phyloP scores from a whole-genome alignment of 2,797 vertebrate species.

The Oceanodroma leucorhoa region DNA sequence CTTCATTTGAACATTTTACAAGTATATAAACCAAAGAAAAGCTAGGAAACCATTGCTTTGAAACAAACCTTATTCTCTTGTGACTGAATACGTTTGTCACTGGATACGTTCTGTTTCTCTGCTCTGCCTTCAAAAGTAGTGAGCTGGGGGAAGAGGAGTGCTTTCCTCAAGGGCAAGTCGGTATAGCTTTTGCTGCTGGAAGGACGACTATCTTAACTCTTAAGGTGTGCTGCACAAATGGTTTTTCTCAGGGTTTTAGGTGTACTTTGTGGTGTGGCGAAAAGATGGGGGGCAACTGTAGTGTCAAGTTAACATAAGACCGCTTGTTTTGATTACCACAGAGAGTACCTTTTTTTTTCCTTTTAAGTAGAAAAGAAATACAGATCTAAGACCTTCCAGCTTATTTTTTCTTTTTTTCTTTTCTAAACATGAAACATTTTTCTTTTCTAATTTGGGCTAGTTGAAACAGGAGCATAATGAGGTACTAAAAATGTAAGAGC shows the following conservation, averaged over 20 bases:
- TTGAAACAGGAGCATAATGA: conserved; percentile 26
- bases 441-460: conserved; percentile 18
- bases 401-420: not conserved
- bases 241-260: not conserved
- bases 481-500: not conserved
- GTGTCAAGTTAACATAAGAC: not conserved
- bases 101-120: not conserved
- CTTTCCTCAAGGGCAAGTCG: not conserved
- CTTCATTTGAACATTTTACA: not conserved
- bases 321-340: not conserved
- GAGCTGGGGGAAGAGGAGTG: not conserved
- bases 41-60: not conserved
- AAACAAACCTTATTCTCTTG: not conserved
- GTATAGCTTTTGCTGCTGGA: not conserved
- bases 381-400: not conserved
- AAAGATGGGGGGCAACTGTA: not conserved
- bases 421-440: not conserved
- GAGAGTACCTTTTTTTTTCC: not conserved
- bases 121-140: not conserved
- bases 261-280: not conserved
- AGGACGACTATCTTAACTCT: not conserved
- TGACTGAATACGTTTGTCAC: not conserved
- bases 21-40: not conserved
- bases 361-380: not conserved
- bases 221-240: not conserved